A percentile compares a stretch with the other conserved stretches of the same genome.
phyloP scores from a whole-genome alignment of 1,140 invertebrate species.

The Littorina saxatilis region DNA sequence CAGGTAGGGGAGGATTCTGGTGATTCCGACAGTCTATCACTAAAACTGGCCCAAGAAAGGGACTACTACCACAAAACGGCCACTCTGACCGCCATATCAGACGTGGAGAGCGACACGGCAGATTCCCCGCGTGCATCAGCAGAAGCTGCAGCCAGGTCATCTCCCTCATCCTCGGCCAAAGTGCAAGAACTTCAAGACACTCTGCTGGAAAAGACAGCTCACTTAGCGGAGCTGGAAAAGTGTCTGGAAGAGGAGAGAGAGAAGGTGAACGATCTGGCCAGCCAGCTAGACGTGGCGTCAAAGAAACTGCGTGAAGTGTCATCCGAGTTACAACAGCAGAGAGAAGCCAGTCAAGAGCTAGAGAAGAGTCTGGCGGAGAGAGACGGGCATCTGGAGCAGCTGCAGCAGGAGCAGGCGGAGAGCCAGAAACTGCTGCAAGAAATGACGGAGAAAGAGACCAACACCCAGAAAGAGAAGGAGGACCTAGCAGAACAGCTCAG shows the following conservation, averaged over 20 bases:
- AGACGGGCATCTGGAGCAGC: not conserved
- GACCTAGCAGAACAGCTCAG: conserved; percentile 32
- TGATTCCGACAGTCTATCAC: not conserved
- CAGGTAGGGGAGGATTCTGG: not conserved
- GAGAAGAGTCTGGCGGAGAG: not conserved
- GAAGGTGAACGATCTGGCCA: conserved; percentile 14
- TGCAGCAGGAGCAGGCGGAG: conserved; percentile 32
- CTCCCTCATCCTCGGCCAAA: conserved; percentile 14
- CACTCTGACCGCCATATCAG: conserved; percentile 51
- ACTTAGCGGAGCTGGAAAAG: conserved; percentile 26
- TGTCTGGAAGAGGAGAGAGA: conserved; percentile 41
- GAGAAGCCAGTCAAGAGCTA: not conserved
- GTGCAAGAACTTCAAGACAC: conserved; percentile 20
- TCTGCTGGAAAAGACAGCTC: conserved; percentile 16
- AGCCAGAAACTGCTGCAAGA: conserved; percentile 46
- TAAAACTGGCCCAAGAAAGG: conserved; percentile 8
- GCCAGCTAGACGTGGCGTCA: conserved; percentile 26
- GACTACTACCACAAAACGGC: conserved; percentile 54
- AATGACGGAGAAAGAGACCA: conserved; percentile 34
- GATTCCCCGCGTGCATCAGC: conserved; percentile 27
- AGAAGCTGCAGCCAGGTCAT: not conserved
- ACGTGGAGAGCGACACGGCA: conserved; percentile 42
- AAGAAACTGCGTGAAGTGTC: conserved; percentile 46
- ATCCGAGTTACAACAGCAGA: conserved; percentile 48
- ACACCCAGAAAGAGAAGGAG: conserved; percentile 38